These are phyloP conservation scores for Periparus ater DNA, from an alignment of 2,797 vertebrate genomes.

Conservation along the genomic window DNA sequence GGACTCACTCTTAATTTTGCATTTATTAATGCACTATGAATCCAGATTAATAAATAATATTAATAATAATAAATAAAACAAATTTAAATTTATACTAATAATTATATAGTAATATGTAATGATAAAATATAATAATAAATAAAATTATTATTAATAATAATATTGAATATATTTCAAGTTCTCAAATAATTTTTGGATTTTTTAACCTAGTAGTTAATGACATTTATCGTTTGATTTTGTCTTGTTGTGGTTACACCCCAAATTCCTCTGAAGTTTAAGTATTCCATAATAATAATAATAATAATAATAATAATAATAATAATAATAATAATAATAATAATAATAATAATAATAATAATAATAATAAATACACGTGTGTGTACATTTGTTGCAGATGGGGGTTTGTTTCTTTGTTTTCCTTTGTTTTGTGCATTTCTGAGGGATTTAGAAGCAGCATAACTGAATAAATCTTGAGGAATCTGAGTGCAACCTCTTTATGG, in stretches of 20 bases:
- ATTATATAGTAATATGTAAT: too few species aligned
- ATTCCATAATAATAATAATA: neutral
- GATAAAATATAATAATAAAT: too few species aligned
- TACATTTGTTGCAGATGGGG: neutral
- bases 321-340: neutral
- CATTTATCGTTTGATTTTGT: neutral
- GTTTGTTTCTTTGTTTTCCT: neutral
- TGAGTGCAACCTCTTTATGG: neutral
- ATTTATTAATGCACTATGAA: neutral
- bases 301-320: too few species aligned
- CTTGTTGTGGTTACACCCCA: neutral
- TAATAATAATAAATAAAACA: too few species aligned
- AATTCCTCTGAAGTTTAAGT: neutral
- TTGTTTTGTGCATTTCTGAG: neutral
- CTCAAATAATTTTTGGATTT: neutral
- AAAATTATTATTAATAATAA: neutral
- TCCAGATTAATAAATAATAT: neutral
- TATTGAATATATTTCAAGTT: neutral
- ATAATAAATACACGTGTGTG: neutral
- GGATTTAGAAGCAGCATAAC: conserved; percentile 5
- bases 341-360: too few species aligned
- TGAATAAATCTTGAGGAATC: conserved; percentile 34
- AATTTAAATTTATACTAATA: too few species aligned
- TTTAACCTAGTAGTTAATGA: neutral
- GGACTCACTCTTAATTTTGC: neutral